phyloP scores from a whole-genome alignment of 2,888 invertebrate genomes.

The Papilio elwesi region DNA sequence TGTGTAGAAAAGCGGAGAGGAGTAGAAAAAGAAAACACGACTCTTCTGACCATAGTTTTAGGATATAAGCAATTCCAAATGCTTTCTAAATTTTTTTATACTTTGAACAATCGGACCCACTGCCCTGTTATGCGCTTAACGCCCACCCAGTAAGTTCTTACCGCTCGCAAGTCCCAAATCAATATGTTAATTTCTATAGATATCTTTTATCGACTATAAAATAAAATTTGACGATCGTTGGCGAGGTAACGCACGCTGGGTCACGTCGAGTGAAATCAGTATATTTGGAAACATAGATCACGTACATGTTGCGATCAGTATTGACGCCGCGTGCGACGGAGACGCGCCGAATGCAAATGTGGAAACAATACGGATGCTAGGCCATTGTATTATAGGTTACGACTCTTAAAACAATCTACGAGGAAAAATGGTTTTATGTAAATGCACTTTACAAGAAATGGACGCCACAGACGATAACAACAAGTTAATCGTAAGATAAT shows the following conservation, averaged over 20 bases:
- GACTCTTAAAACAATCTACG: conserved; percentile 33
- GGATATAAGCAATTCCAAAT: neutral
- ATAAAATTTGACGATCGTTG: conserved; percentile 36
- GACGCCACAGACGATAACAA: neutral
- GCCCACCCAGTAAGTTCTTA: neutral
- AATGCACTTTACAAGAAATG: conserved; percentile 31
- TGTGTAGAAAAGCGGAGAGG: neutral
- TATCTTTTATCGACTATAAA: conserved; percentile 24
- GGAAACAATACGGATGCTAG: conserved; percentile 60
- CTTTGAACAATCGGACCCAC: neutral
- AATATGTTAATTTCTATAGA: conserved; percentile 24
- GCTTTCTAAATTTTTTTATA: neutral
- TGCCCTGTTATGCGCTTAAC: too few relatives aligned
- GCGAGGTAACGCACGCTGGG: conserved; percentile 2
- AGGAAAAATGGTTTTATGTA: conserved; percentile 37
- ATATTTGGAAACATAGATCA: conserved; percentile 63
- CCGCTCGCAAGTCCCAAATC: neutral
- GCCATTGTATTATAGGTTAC: conserved; percentile 39
- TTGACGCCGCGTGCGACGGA: conserved; percentile 61
- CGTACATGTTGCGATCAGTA: conserved; percentile 67
- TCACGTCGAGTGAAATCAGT: conserved; percentile 66
- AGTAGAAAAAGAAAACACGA: neutral
- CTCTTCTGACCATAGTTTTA: neutral
- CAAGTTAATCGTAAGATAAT: too few relatives aligned
- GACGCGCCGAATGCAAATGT: conserved; percentile 61